Conservation (phyloP, 1,140 invertebrate species). For the Trichonephila clavata region DNA sequence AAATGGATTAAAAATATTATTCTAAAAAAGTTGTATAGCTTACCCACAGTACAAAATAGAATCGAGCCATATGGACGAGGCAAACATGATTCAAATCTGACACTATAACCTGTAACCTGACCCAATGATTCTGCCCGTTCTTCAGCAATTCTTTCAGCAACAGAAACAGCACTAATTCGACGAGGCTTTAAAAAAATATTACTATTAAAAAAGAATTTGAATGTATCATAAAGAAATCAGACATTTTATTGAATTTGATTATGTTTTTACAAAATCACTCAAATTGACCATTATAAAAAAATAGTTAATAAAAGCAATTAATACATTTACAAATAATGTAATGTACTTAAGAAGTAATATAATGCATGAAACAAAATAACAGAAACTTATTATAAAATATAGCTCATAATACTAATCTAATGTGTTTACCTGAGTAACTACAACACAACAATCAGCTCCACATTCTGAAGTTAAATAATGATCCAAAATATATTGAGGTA, state of each 20-base stretch:
- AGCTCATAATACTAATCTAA: not conserved
- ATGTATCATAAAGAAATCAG: too few species aligned
- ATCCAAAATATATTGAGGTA: constrained; percentile 97
- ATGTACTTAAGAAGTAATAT: too few species aligned
- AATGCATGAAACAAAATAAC: too few species aligned
- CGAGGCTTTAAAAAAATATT: constrained; percentile 84
- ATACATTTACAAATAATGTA: constrained; percentile 2
- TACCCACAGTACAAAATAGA: constrained; percentile 96
- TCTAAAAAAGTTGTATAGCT: constrained; percentile 50
- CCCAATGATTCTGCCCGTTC: constrained; percentile 93
- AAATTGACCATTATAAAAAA: too few species aligned
- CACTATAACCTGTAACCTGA: constrained; percentile 89
- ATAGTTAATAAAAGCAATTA: not conserved
- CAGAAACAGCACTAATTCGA: constrained; percentile 90
- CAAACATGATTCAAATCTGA: constrained; percentile 93
- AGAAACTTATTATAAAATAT: too few species aligned
- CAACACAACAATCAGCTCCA: constrained; percentile 91
- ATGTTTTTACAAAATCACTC: too few species aligned
- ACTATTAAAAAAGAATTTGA: too few species aligned
- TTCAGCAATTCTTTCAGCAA: constrained; percentile 88
- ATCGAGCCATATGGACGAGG: constrained; percentile 96
- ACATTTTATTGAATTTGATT: too few species aligned
- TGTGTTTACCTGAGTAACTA: constrained; percentile 87
- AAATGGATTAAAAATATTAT: not conserved
- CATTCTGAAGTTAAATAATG: constrained; percentile 93